These are phyloP conservation scores for Trialeurodes vaporariorum DNA, from an alignment of 1,140 invertebrate species.

Conservation along the genomic window DNA sequence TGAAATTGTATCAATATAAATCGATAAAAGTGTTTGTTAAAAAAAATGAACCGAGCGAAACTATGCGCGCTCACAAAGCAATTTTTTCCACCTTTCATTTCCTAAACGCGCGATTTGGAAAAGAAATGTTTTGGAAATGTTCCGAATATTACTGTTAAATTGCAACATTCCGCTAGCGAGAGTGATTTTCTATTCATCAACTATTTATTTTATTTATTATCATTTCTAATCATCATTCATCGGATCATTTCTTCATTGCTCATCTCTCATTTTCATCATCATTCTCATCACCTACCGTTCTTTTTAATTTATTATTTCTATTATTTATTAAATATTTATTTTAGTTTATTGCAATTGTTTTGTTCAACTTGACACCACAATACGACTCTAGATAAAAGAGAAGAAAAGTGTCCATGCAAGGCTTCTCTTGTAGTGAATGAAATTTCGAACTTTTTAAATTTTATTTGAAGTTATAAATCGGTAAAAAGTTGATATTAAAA, in stretches of 20 bases:
- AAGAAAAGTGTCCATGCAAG: not conserved
- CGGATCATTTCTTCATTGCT: not conserved
- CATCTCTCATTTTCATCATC: not conserved
- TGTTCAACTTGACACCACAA: not conserved
- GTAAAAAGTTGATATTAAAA: no score
- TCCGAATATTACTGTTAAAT: no score
- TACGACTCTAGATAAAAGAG: not conserved
- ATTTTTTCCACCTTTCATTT: not conserved
- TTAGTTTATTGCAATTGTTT: constrained; percentile 1
- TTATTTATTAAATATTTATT: constrained; percentile 1
- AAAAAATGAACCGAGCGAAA: no score
- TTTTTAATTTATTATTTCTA: not conserved
- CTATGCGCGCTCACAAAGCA: not conserved
- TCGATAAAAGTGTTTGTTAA: no score
- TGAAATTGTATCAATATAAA: no score
- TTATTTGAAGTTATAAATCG: not conserved
- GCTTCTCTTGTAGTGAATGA: not conserved
- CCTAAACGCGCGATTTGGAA: not conserved
- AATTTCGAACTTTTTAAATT: not conserved
- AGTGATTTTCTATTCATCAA: not conserved
- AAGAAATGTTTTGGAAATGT: not conserved
- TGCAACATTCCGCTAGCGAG: not conserved
- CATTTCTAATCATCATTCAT: not conserved
- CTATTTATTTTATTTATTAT: not conserved
- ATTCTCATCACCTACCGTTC: not conserved